A percentile compares a stretch with the other conserved stretches of the same genome.
These are phyloP conservation scores for Sphaerophoria rueppellii DNA, from an alignment of 2,888 invertebrate genomes.

Conservation along the genomic window DNA sequence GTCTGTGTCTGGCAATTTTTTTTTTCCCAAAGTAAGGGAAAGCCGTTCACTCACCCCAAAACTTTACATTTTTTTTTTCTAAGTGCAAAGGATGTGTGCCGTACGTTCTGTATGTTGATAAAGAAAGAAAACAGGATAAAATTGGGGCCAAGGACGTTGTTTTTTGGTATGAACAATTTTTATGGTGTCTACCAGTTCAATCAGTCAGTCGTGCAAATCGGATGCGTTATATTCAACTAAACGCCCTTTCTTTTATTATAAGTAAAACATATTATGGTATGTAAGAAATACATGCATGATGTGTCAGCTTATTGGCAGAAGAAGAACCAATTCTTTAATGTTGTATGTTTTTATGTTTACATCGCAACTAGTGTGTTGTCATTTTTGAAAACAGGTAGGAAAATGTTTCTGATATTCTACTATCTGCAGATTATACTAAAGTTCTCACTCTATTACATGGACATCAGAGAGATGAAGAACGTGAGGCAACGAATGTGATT, in stretches of 20 bases:
- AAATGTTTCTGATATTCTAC: background rate
- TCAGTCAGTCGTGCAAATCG: slow-evolving; percentile 73
- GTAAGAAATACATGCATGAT: background rate
- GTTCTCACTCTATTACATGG: slow-evolving; percentile 11
- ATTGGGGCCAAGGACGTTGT: slow-evolving; percentile 66
- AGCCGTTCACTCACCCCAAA: slow-evolving; percentile 35
- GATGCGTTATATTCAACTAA: slow-evolving; percentile 56
- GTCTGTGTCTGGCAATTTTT: slow-evolving; percentile 62
- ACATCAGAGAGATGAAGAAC: slow-evolving; percentile 56
- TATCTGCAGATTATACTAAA: background rate
- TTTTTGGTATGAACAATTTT: slow-evolving; percentile 36
- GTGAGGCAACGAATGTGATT: slow-evolving; percentile 64
- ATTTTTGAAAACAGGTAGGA: slow-evolving; percentile 46
- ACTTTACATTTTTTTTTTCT: slow-evolving; percentile 51
- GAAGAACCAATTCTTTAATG: slow-evolving; percentile 59
- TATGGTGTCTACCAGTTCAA: slow-evolving; percentile 64
- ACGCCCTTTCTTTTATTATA: background rate
- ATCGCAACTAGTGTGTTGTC: slow-evolving; percentile 69
- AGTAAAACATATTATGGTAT: background rate
- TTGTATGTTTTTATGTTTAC: slow-evolving; percentile 60
- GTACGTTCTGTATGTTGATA: slow-evolving; percentile 42
- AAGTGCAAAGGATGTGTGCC: slow-evolving; percentile 26
- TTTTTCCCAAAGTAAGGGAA: slow-evolving; percentile 57
- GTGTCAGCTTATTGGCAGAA: background rate
- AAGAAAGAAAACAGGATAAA: slow-evolving; percentile 30